phyloP scores from a whole-genome alignment of 2,113 vertebrate species.

The Thunnus thynnus region DNA sequence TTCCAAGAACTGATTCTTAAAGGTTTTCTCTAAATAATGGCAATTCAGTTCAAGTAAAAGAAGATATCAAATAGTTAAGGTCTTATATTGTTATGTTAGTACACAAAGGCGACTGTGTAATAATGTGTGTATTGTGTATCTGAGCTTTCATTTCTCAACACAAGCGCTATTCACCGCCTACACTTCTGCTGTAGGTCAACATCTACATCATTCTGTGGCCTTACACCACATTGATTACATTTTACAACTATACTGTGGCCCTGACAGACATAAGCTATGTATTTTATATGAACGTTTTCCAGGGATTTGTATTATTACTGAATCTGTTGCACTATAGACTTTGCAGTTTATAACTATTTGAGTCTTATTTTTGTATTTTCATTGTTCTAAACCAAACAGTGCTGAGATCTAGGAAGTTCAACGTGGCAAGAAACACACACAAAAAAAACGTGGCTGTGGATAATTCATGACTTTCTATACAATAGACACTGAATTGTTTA shows the following conservation, averaged over 20 bases:
- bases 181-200: background rate
- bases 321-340: no score
- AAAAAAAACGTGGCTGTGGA: no score
- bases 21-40: background rate
- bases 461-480: no score
- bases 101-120: background rate
- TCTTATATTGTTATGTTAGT: background rate
- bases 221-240: background rate
- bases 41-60: background rate
- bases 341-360: no score
- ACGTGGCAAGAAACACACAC: no score
- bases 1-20: background rate
- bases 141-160: accelerated
- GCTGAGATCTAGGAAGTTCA: no score
- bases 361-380: no score
- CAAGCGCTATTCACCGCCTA: background rate
- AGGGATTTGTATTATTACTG: background rate
- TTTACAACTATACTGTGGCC: background rate
- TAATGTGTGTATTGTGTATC: background rate
- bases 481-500: no score
- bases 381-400: no score
- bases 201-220: no score
- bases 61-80: background rate
- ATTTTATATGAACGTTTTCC: background rate
- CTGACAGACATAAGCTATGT: no score